Conservation (phyloP, 1,140 invertebrate genomes). For the Argopecten irradians region DNA sequence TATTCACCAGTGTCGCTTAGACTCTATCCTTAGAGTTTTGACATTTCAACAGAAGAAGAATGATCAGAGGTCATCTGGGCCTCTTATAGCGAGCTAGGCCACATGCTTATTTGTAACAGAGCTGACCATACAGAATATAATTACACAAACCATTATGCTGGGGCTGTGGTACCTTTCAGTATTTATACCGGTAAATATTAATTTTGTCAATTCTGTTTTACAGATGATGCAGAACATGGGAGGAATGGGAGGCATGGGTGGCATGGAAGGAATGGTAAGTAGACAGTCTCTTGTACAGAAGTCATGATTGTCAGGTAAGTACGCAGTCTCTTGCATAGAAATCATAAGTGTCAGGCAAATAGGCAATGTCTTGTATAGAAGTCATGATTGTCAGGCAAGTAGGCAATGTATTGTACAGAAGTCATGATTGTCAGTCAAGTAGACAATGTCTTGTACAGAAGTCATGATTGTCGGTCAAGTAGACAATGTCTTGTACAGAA, state of each 20-base stretch:
- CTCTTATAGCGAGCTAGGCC: not conserved
- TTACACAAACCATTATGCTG: not conserved
- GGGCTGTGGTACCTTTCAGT: conserved; percentile 25
- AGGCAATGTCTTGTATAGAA: too few relatives aligned
- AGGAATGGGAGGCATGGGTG: conserved; percentile 59
- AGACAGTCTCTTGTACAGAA: not conserved
- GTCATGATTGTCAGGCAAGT: too few relatives aligned
- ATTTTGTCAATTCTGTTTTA: too few relatives aligned
- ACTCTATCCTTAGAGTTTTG: not conserved
- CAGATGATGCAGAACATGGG: conserved; percentile 58
- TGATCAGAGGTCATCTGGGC: not conserved
- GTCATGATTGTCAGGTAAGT: not conserved
- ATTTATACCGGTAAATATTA: conserved; percentile 19
- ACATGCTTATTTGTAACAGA: not conserved
- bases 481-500: too few relatives aligned
- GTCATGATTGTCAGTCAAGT: too few relatives aligned
- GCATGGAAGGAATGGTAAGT: conserved; percentile 41
- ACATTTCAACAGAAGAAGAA: not conserved
- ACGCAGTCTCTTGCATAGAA: too few relatives aligned
- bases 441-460: too few relatives aligned
- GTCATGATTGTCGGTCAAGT: too few relatives aligned
- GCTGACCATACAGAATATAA: not conserved
- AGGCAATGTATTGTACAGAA: too few relatives aligned
- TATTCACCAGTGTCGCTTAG: not conserved
- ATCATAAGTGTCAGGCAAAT: too few relatives aligned